Conservation (phyloP, 2,797 vertebrate genomes). For the Cyclura pinguis region DNA sequence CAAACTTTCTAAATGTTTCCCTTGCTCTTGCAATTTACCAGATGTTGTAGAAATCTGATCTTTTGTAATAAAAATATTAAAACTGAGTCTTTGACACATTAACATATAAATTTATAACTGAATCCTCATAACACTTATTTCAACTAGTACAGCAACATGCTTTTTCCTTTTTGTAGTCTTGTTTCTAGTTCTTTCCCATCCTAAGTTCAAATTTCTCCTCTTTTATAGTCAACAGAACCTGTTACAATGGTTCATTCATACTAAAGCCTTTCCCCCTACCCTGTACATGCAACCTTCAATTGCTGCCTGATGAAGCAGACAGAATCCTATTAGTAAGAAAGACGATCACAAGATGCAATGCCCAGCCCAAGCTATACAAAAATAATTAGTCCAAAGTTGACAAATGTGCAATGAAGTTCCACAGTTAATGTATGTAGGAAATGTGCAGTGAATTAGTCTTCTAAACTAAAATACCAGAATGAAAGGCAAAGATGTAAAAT, state of each 20-base stretch:
- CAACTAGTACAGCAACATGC: conserved; percentile 57
- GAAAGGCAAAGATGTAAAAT: conserved; percentile 41
- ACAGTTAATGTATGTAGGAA: conserved; percentile 75
- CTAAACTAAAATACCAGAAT: conserved; percentile 60
- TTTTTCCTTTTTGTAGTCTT: conserved; percentile 64
- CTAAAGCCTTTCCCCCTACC: conserved; percentile 81
- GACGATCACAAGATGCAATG: conserved; percentile 82
- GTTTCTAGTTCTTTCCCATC: conserved; percentile 75
- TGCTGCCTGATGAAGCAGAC: conserved; percentile 91
- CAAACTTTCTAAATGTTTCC: conserved; percentile 1
- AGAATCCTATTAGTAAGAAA: conserved; percentile 91
- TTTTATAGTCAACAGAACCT: conserved; percentile 80
- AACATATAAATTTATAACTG: neutral
- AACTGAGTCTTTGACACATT: conserved; percentile 47
- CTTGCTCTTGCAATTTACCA: conserved; percentile 15
- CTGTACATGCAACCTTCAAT: conserved; percentile 87
- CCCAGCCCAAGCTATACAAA: conserved; percentile 86
- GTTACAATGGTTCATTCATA: conserved; percentile 79
- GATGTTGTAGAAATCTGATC: conserved; percentile 12
- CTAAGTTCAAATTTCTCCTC: conserved; percentile 76
- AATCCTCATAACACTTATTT: conserved; percentile 58
- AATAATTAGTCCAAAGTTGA: conserved; percentile 90
- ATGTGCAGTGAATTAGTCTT: conserved; percentile 60
- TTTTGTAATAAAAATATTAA: conserved; percentile 52
- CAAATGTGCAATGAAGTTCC: conserved; percentile 85